Conservation (phyloP, 2,113 vertebrate genomes). For the Eulemur rufifrons region DNA sequence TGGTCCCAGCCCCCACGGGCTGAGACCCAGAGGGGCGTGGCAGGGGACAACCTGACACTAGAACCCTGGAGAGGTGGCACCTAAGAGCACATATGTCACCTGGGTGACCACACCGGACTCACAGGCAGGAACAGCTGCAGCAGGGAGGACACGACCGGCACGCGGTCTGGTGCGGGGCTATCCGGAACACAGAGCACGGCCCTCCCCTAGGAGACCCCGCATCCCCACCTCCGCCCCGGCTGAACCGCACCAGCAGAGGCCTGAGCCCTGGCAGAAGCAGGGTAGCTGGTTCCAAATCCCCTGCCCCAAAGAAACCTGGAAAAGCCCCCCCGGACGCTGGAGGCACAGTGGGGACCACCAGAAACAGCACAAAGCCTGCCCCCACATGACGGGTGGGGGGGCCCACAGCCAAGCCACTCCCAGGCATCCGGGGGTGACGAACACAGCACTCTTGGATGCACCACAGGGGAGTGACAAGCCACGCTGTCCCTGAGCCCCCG, state of each 20-base stretch:
- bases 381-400: accelerated
- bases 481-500: accelerated
- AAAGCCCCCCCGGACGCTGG: not conserved
- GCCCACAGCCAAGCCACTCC: not conserved
- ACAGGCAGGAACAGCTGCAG: not conserved
- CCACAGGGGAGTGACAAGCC: too few relatives aligned
- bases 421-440: accelerated
- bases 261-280: accelerated
- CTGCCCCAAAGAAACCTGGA: not conserved
- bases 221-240: accelerated
- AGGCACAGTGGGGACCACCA: not conserved
- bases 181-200: not conserved
- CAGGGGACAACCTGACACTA: not conserved
- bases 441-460: too few relatives aligned
- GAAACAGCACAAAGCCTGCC: accelerated
- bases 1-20: accelerated
- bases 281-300: not conserved
- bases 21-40: accelerated
- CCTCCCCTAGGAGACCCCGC: not conserved
- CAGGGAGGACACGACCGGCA: accelerated
- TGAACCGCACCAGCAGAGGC: not conserved
- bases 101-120: not conserved
- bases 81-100: too few relatives aligned
- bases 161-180: not conserved
- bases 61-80: not conserved